Conservation (phyloP, 2,797 vertebrate genomes). For the Podargus strigoides region DNA sequence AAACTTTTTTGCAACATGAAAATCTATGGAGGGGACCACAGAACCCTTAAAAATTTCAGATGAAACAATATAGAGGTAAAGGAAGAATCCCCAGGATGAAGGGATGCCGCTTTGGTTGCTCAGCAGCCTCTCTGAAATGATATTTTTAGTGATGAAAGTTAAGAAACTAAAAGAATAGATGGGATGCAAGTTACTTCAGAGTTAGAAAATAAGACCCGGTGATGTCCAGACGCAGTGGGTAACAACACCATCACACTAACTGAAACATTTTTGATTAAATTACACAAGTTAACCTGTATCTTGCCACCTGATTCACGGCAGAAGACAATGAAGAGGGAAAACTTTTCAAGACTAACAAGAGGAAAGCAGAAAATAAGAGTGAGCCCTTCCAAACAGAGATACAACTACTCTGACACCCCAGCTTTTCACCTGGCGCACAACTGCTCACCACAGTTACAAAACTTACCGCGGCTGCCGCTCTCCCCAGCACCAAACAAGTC, state of each 20-base stretch:
- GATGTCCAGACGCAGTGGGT: too few relatives aligned
- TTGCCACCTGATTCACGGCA: background rate
- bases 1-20: background rate
- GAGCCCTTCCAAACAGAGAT: accelerated
- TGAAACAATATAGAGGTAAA: background rate
- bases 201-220: background rate
- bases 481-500: background rate
- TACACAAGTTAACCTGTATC: background rate
- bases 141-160: background rate
- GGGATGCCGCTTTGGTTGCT: too few relatives aligned
- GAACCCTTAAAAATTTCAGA: too few relatives aligned
- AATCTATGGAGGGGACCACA: background rate
- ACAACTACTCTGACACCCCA: background rate
- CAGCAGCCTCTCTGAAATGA: background rate
- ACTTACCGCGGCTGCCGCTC: background rate
- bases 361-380: background rate
- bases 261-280: background rate
- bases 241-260: accelerated
- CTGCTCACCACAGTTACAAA: accelerated
- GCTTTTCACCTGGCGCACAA: accelerated
- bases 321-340: background rate
- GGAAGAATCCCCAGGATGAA: background rate
- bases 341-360: background rate
- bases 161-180: background rate
- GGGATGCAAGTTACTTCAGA: accelerated